A percentile compares a stretch with the other conserved stretches of the same genome.
These are phyloP conservation scores for Sphenodon punctatus DNA, from an alignment of 2,797 vertebrate species.

Conservation along the genomic window DNA sequence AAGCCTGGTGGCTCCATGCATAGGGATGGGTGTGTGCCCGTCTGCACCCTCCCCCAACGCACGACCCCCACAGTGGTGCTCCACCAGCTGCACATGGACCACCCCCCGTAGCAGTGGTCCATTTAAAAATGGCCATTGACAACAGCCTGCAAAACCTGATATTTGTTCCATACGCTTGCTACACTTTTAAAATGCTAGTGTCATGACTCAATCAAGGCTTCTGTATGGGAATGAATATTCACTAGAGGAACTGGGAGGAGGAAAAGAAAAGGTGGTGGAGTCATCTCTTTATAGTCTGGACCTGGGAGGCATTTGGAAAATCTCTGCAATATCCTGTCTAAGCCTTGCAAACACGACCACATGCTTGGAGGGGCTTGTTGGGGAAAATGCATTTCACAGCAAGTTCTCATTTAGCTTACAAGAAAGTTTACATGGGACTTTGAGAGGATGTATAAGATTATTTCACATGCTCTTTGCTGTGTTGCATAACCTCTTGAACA, in stretches of 20 bases:
- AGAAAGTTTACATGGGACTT: not conserved
- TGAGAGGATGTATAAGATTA: constrained; percentile 3
- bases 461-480: constrained; percentile 38
- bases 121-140: not conserved
- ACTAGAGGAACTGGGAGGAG: not conserved
- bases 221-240: not conserved
- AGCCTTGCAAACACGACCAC: not conserved
- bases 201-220: not conserved
- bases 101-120: too few relatives aligned
- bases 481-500: constrained; percentile 40
- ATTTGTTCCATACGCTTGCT: not conserved
- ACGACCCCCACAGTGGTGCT: too few relatives aligned
- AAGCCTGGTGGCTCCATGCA: too few relatives aligned
- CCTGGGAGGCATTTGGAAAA: not conserved
- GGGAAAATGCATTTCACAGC: not conserved
- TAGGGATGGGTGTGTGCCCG: too few relatives aligned
- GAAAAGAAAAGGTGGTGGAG: not conserved
- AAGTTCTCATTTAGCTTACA: not conserved
- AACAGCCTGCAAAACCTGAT: not conserved
- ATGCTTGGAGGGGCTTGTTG: not conserved
- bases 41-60: too few relatives aligned
- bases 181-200: not conserved
- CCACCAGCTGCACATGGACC: too few relatives aligned
- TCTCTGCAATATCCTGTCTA: not conserved
- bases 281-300: not conserved